A percentile compares a stretch with the other conserved stretches of the same genome.
phyloP scores from a whole-genome alignment of 2,797 vertebrate genomes.

The Lacerta bilineata region DNA sequence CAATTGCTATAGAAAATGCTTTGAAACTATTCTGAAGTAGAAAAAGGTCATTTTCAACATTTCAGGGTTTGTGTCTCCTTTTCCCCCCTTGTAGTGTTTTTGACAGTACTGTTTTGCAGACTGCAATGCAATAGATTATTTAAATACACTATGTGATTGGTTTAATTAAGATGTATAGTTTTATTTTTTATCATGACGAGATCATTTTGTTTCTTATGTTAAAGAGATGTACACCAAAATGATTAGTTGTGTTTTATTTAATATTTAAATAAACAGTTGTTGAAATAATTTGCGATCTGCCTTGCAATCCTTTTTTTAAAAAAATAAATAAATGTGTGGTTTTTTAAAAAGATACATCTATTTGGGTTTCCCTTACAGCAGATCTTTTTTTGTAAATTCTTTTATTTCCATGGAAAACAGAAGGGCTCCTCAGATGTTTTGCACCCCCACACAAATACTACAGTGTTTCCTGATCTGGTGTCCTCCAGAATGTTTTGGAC shows the following conservation, averaged over 20 bases:
- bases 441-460: too few relatives aligned
- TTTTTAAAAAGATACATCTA: background rate
- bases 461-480: too few relatives aligned
- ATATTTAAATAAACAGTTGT: conserved; percentile 85
- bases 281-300: conserved; percentile 58
- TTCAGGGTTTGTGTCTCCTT: conserved; percentile 41
- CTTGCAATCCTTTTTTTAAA: conserved; percentile 38
- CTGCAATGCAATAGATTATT: conserved; percentile 73
- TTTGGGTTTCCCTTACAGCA: background rate
- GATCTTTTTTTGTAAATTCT: background rate
- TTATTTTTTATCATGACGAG: conserved; percentile 80
- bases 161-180: conserved; percentile 76
- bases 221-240: conserved; percentile 80
- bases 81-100: conserved; percentile 47
- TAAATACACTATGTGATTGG: conserved; percentile 76
- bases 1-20: conserved; percentile 72
- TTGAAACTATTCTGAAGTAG: conserved; percentile 67
- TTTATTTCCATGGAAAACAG: background rate
- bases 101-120: conserved; percentile 68
- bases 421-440: background rate
- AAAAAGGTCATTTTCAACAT: conserved; percentile 67
- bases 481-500: too few relatives aligned
- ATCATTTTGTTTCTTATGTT: conserved; percentile 81
- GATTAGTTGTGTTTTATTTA: conserved; percentile 85
- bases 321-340: background rate